Evolutionary conservation across 1,140 invertebrate species (phyloP), one percentile per base, ranked within the genome.

Genomic region (Cydia splendana): DNA sequence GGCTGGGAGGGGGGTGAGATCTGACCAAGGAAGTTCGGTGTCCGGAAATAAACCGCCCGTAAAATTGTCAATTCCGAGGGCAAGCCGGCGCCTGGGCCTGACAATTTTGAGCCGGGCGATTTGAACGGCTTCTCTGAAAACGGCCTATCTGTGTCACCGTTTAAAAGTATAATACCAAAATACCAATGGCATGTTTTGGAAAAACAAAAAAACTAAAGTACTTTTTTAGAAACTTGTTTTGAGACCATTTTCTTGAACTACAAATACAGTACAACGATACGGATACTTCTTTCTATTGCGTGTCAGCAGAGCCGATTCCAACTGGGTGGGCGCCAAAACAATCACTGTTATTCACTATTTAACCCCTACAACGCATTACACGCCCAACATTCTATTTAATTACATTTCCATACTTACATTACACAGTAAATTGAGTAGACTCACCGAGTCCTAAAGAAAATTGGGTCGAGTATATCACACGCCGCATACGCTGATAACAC

Each of bases 21-120:
- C 84, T 85, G 87, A 85, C 89, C 84, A 85, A 91, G 87, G 86
- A 92, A 89, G 87, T 89, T 91, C 87, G 88, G 89, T 92, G 88
- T 91, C 92, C 93, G 90, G 92, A 88, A 94, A 91, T 93, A 94
- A 95, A 94, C 94, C 92, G 92, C 91, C 91, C 94, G 94, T 94
- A 94, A 94, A 94, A 95, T 94, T 94, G 94, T 93, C 94, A 94
- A 94, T 94, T 94, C 94, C 94, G 91, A 93, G 93, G 88, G 88
- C 87, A 80, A 78, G 86, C 84, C 81, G 81, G 81, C 81, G 84
- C 81, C 84, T 85, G 86, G 84, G 83, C 84, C 84, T 85, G 87
- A 88, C 87, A 86, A 85, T 89, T 89, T 86, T 85, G 85, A 87
- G 86, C 80, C 82, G 84, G 78, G 73, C 81, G 80, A 74, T 67